A percentile compares a stretch with the other conserved stretches of the same genome.
phyloP scores from a whole-genome alignment of 2,113 vertebrate genomes.

The Chrysemys picta region DNA sequence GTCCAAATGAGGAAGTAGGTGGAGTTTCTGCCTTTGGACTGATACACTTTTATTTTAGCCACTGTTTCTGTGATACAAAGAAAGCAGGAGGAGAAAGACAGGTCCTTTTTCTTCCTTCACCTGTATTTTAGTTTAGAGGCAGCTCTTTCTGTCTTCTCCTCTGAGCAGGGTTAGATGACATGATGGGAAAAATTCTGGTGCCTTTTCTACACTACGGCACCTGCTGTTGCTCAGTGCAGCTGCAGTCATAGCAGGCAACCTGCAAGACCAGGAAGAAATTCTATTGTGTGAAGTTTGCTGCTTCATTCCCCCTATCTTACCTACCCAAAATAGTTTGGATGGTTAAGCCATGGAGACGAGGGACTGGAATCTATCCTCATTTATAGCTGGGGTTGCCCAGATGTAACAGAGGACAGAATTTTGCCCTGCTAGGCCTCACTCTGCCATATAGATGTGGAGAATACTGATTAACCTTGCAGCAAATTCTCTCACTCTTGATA shows the following conservation, averaged over 20 bases:
- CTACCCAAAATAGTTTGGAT: neutral
- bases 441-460: neutral
- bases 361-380: neutral
- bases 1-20: neutral
- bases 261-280: slow-evolving; percentile 24
- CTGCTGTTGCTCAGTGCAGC: neutral
- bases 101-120: slow-evolving; percentile 31
- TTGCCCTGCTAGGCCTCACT: neutral
- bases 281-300: neutral
- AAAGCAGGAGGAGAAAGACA: neutral
- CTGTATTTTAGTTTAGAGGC: slow-evolving; percentile 16
- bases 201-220: slow-evolving; percentile 34
- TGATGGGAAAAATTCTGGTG: neutral
- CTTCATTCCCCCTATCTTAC: neutral
- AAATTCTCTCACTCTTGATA: slow-evolving; percentile 32
- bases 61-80: slow-evolving; percentile 1
- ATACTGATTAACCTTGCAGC: slow-evolving; percentile 29
- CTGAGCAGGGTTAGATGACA: slow-evolving; percentile 2
- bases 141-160: neutral
- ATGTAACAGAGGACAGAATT: neutral
- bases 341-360: neutral
- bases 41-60: neutral
- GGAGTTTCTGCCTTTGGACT: neutral
- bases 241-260: neutral
- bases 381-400: neutral